A percentile compares a stretch with the other conserved stretches of the same genome.
These are phyloP conservation scores for Hydropotes inermis DNA, from an alignment of 2,113 vertebrate genomes.

Conservation along the genomic window DNA sequence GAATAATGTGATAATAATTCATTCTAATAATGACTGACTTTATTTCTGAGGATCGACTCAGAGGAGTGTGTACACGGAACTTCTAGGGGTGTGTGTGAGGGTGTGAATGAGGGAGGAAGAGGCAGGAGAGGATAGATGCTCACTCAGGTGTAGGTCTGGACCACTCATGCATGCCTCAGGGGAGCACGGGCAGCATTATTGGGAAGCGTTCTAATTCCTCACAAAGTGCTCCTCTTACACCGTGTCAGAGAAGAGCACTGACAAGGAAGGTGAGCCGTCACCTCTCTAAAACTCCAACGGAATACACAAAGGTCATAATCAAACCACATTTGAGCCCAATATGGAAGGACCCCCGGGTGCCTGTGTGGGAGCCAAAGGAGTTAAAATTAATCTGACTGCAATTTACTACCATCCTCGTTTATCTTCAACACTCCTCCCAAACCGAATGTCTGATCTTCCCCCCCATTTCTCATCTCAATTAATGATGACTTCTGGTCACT, in stretches of 20 bases:
- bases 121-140: not conserved
- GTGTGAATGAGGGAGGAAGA: not conserved
- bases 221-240: fast-evolving
- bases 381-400: not conserved
- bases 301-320: not conserved
- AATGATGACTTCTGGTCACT: not conserved
- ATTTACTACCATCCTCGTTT: not conserved
- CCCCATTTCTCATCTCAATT: not conserved
- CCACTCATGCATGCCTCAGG: not conserved
- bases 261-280: not conserved
- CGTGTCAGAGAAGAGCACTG: not conserved
- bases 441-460: not conserved
- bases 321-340: not conserved
- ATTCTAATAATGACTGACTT: not conserved
- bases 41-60: not conserved
- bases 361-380: not conserved
- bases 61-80: not conserved
- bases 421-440: not conserved
- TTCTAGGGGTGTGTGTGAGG: not conserved
- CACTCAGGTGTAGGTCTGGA: not conserved
- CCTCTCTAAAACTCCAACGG: not conserved
- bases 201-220: not conserved
- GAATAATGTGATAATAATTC: not conserved
- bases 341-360: not conserved
- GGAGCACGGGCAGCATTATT: fast-evolving